Conservation (phyloP, 2,797 vertebrate genomes). For the Phalanger gymnotis region DNA sequence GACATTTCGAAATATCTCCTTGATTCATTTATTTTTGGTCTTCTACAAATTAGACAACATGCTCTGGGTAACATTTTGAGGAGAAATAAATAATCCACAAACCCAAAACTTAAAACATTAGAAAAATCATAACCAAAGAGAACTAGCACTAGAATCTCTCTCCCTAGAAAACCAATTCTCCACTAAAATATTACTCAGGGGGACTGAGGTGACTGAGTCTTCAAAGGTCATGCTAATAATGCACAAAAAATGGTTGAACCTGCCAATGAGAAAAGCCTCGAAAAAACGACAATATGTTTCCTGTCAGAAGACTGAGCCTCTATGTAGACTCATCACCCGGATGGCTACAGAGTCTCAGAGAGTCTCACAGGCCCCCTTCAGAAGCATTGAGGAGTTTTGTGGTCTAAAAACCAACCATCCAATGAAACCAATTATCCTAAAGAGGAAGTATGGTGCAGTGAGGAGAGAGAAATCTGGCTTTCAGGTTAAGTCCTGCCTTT, state of each 20-base stretch:
- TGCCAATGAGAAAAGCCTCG: background rate
- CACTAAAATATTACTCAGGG: background rate
- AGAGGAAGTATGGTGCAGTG: background rate
- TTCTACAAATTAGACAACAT: conserved; percentile 36
- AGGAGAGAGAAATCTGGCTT: background rate
- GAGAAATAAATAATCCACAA: conserved; percentile 24
- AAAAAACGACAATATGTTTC: background rate
- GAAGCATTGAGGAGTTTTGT: background rate
- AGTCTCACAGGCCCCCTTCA: background rate
- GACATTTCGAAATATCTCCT: conserved; percentile 14
- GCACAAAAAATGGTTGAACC: background rate
- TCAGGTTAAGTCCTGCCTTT: background rate
- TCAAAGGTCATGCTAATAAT: background rate
- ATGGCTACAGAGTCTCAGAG: background rate
- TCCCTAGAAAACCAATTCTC: background rate
- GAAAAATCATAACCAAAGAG: background rate
- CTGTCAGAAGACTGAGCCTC: background rate
- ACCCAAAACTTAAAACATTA: background rate
- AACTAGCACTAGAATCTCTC: background rate
- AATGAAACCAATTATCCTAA: background rate
- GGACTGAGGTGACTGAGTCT: background rate
- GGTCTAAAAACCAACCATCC: background rate
- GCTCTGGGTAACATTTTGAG: background rate
- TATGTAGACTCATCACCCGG: background rate
- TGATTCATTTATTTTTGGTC: background rate